Evolutionary conservation across 2,888 invertebrate species (phyloP).

Genomic region (Pardosa pseudoannulata): DNA sequence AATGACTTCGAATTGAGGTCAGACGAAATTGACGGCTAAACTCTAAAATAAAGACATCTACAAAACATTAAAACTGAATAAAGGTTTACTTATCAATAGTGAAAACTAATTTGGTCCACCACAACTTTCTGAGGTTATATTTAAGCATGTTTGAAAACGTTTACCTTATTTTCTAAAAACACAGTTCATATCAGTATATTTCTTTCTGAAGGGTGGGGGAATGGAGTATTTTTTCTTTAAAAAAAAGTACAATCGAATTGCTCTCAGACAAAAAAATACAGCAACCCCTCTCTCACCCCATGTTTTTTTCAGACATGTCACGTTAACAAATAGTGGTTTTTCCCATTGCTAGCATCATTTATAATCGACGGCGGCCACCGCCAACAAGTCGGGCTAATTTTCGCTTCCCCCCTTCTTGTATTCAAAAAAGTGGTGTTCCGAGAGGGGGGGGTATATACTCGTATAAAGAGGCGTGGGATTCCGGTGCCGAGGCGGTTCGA

Average conservation of each 20-base stretch:
- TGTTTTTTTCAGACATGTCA: constrained; percentile 37
- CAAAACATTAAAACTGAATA: no score
- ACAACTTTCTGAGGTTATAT: no score
- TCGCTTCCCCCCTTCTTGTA: constrained; percentile 13
- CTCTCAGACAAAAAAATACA: neutral
- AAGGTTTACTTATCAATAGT: no score
- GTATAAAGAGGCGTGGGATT: constrained; percentile 48
- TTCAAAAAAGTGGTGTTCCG: neutral
- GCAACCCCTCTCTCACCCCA: constrained; percentile 6
- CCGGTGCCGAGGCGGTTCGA: constrained; percentile 47
- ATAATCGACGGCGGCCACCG: constrained; percentile 51
- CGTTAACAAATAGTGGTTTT: constrained; percentile 59
- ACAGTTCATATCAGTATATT: no score
- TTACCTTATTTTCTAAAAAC: no score
- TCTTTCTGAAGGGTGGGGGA: no score
- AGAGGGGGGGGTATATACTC: constrained; percentile 6
- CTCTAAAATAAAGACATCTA: no score
- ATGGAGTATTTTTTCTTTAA: neutral
- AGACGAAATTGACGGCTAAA: no score
- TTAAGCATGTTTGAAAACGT: no score
- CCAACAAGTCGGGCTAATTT: constrained; percentile 71
- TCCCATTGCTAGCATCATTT: constrained; percentile 48
- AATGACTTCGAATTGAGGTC: no score
- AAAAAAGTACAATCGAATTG: neutral
- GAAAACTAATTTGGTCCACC: no score